Conservation (phyloP, 2,888 invertebrate genomes). For the Argynnis bischoffii region DNA sequence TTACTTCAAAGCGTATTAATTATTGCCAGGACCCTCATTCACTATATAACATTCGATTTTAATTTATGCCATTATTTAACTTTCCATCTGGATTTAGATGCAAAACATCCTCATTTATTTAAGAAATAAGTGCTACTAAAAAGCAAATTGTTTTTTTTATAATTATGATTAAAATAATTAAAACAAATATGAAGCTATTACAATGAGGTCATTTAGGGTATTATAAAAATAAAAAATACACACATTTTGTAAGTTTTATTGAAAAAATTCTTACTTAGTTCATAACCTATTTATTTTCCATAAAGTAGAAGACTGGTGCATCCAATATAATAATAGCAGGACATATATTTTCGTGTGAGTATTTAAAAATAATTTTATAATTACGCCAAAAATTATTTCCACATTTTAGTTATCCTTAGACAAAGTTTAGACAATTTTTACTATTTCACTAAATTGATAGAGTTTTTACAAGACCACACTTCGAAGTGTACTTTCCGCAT, state of each 20-base stretch:
- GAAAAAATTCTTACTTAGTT: conserved; percentile 55
- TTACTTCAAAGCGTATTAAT: no score
- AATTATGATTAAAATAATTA: no score
- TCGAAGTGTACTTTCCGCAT: background rate
- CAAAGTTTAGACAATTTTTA: conserved; percentile 7
- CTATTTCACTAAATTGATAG: conserved; percentile 10
- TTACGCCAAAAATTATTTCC: conserved; percentile 12
- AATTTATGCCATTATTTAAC: no score
- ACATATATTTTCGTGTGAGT: conserved; percentile 28
- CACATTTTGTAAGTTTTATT: conserved; percentile 56
- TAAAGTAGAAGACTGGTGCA: conserved; percentile 50
- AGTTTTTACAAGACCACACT: background rate
- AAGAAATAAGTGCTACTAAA: no score
- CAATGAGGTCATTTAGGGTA: background rate
- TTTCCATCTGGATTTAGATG: no score
- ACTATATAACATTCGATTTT: no score
- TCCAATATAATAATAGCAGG: conserved; percentile 41
- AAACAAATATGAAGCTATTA: no score
- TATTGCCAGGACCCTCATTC: no score
- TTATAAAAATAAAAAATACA: conserved; percentile 8
- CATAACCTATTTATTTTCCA: conserved; percentile 32
- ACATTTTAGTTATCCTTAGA: conserved; percentile 1
- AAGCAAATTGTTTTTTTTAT: no score
- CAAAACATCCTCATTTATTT: no score
- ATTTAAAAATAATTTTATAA: conserved; percentile 26